Conservation (phyloP, 2,888 invertebrate genomes). For the Caenorhabditis angaria region DNA sequence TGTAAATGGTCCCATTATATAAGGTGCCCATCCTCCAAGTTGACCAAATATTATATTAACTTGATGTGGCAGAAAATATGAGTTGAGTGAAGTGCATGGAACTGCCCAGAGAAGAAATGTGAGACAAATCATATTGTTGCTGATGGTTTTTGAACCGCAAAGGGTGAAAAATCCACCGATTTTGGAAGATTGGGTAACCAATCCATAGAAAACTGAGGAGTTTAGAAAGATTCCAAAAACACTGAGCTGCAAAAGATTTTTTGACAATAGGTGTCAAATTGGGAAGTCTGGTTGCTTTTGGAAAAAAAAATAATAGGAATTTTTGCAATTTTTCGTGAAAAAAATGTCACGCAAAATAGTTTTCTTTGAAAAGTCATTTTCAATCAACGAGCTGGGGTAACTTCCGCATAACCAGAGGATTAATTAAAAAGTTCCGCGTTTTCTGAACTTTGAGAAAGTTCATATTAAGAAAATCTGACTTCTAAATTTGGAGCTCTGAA, state of each 20-base stretch:
- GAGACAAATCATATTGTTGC: constrained; percentile 12
- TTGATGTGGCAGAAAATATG: constrained; percentile 10
- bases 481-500: no score
- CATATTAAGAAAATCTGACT: no score
- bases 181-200: background rate
- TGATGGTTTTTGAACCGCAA: constrained; percentile 15
- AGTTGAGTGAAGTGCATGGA: constrained; percentile 13
- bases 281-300: background rate
- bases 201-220: background rate
- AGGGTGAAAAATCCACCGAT: constrained; percentile 9
- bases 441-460: no score
- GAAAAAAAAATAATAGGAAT: background rate
- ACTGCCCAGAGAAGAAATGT: constrained; percentile 14
- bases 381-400: background rate
- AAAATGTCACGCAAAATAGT: background rate
- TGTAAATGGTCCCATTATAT: constrained; percentile 13
- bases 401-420: no score
- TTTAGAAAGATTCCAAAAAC: background rate
- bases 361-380: background rate
- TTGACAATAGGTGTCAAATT: background rate
- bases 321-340: background rate
- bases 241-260: background rate
- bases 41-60: constrained; percentile 12
- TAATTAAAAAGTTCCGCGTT: no score
- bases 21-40: constrained; percentile 10